Base-by-base conservation (phyloP, 2,113 vertebrate species). In the Scatophagus argus region DNA sequence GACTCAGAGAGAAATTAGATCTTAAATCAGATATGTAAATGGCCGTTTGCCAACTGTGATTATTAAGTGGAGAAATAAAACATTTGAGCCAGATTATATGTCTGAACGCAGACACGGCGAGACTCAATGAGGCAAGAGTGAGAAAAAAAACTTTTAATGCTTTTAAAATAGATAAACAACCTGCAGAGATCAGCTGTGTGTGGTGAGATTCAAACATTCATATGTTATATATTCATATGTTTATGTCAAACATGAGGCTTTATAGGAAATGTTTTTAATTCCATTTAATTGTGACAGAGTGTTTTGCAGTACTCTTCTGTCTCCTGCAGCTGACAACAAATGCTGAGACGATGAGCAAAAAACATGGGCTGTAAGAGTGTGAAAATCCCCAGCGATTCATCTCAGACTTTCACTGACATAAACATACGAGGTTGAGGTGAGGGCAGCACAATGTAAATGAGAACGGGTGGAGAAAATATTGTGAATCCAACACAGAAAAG, bases 311-410 rank as follows among this genome's bases (percentile, higher is more conserved):
- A 23, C 6, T 38, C 19, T 31, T 78, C 29, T 62, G 1, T 36
- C 56, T 51, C 47, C 47, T 63, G 56, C 32, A 1, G 38, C 25
- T 4, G 7, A 63, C 36, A 77, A 56, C 49, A 56, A 65, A 76
- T 0, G 68, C 68, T 36, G 32, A n/a, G 78, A 75, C 11, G 44
- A 77, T 82, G 84, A 87, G 67, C 73, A 84, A 84, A n/a, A 90
- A 91, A 88, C 78, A 85, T 17, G 1, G 7, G 16, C 27, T 14
- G 14, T 43, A 46, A 73, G 46, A 71, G 0, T 9, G 62, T 86
- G 66, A 91, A 93, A 93, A 91, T 85, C 91, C 94, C 94, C 91
- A 69, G 52, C 81, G 64, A 93, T 91, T 95, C 94, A 93, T 94
- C 61, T 93, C 87, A 91, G 75, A 89, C 89, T 91, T 81, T 85